Base-by-base conservation (phyloP, 2,797 vertebrate genomes). In the Acrocephalus scirpaceus region DNA sequence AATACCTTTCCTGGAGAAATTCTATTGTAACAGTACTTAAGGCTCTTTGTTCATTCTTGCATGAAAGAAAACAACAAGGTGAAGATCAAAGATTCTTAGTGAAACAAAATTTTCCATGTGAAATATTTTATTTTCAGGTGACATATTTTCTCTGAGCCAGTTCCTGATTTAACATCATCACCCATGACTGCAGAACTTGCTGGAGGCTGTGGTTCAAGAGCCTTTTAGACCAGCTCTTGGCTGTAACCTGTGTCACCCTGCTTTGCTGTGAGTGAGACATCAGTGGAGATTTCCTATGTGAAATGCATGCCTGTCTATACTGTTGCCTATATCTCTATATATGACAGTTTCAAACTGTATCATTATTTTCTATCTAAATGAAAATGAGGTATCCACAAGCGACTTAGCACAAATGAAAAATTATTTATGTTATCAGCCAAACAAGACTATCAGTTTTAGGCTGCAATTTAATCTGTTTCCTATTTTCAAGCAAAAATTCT, bases 301-400 rank as follows among this genome's bases (percentile, higher is more conserved):
- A 76, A 74, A 42, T 73, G 26, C 32, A 29, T 84, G 13, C 20
- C 47, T 69, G 30, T 16, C 25, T 72, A 4, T 22, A 27, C 6
- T 91, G 16, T 9, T 91, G 36, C 14, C 40, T 79, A 3, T 48
- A 56, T 53, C 30, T 82, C 36, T 67, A 5, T 25, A 42, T 36
- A 45, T 10, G 23, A 81, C 22, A 53, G 23, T 74, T 94, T 92
- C 65, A 61, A 74, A 74, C 57, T 47, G 5, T 69, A 80, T 86
- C 72, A 40, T 80, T 85, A 36, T 60, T 26, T 67, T 74, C 53
- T 57, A 91, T 90, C 78, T 93, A 88, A 95, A 94, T 88, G 93
- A 92, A 91, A 92, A 90, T 76, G n/a, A 91, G 34, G 16, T 74
- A 72, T 67, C 34, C 25, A 50, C 57, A 93, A 92, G 72, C 0